Evolutionary conservation across 2,113 vertebrate genomes (phyloP).

Genomic region (Clarias batrachus): DNA sequence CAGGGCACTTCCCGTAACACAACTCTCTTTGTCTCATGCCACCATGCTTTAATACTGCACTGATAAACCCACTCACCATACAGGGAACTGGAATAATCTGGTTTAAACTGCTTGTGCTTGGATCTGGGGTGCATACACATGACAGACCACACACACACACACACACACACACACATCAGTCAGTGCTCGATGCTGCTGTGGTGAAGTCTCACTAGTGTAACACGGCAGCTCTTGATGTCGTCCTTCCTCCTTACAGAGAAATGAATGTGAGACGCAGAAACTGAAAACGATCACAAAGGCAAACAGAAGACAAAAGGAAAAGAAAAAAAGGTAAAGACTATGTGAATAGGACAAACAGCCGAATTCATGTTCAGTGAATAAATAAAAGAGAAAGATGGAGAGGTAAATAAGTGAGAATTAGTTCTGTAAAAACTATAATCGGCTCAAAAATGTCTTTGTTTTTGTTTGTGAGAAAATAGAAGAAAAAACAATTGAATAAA

Average conservation of each 20-base stretch:
- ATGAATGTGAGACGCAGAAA: neutral
- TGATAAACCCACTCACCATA: constrained; percentile 40
- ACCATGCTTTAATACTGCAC: constrained; percentile 12
- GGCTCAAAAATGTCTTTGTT: too few relatives aligned
- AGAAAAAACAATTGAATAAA: neutral
- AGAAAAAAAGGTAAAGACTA: neutral
- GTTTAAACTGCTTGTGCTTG: constrained; percentile 46
- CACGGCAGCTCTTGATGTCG: constrained; percentile 2
- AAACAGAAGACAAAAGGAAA: constrained; percentile 2
- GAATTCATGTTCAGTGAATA: neutral
- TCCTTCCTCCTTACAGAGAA: neutral
- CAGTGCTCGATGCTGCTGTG: neutral
- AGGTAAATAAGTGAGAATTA: neutral
- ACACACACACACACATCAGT: constrained; percentile 33
- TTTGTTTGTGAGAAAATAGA: neutral
- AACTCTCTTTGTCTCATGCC: neutral
- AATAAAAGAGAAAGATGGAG: constrained; percentile 1
- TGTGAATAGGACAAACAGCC: neutral
- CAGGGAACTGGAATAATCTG: constrained; percentile 49
- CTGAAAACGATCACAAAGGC: neutral
- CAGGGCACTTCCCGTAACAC: neutral
- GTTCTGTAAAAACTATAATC: neutral
- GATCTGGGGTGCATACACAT: neutral
- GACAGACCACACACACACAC: constrained; percentile 22
- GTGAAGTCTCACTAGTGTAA: neutral